Evolutionary conservation across 1,140 invertebrate species (phyloP).

Genomic region (Macrocentrus cingulum): DNA sequence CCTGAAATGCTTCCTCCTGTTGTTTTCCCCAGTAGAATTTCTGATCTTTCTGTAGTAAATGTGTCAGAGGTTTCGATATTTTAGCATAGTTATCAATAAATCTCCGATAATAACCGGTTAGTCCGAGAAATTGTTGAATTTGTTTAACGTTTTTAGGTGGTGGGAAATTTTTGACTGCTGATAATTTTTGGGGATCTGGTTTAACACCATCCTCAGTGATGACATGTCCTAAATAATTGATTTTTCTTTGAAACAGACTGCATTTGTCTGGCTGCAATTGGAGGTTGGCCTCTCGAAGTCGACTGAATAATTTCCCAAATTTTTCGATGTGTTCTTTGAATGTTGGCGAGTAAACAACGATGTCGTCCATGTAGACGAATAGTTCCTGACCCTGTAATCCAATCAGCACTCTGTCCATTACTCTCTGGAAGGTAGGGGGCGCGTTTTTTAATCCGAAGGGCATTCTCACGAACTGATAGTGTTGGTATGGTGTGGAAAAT

Average conservation of each 20-base stretch:
- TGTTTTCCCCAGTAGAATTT: background rate
- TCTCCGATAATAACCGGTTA: constrained; percentile 1
- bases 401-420: background rate
- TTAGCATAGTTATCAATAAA: constrained; percentile 1
- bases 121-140: background rate
- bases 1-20: background rate
- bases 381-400: background rate
- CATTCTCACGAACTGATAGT: constrained; percentile 2
- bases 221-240: background rate
- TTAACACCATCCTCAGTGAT: background rate
- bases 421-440: background rate
- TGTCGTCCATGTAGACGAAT: constrained; percentile 8
- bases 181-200: background rate
- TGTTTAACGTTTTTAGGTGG: background rate
- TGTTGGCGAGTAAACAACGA: background rate
- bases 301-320: background rate
- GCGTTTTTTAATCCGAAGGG: constrained; percentile 4
- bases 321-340: background rate
- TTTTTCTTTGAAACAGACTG: background rate
- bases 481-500: constrained; percentile 1
- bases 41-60: background rate
- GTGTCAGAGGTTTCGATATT: background rate
- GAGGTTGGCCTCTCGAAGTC: background rate
- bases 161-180: background rate
- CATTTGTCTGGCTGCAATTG: constrained; percentile 3